Conservation (phyloP, 2,113 vertebrate genomes). For the Psilopogon haemacephalus region DNA sequence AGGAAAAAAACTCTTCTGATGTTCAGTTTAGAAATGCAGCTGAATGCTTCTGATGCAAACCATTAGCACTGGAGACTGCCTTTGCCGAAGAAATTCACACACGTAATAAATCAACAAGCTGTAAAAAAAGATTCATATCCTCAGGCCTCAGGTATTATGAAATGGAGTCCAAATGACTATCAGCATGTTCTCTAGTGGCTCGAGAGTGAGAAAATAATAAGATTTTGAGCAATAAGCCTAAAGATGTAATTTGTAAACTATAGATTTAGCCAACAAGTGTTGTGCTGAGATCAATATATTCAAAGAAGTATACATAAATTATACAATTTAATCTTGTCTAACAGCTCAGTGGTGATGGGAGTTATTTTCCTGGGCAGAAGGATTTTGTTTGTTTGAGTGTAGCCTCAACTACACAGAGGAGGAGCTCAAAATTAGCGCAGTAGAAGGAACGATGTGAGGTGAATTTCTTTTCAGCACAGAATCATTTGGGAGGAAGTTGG, state of each 20-base stretch:
- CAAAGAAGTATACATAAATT: constrained; percentile 16
- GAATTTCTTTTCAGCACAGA: neutral
- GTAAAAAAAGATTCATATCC: neutral
- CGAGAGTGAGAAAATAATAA: neutral
- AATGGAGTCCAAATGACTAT: neutral
- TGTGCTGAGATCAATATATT: constrained; percentile 4
- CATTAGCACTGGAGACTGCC: neutral
- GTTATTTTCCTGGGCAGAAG: neutral
- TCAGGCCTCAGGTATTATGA: neutral
- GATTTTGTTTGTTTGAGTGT: neutral
- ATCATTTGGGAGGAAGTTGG: too few relatives aligned
- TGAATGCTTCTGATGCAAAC: neutral
- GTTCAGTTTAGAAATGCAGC: neutral
- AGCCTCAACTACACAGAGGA: neutral
- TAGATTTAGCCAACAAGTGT: neutral
- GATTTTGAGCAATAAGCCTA: neutral
- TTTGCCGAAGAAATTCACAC: neutral
- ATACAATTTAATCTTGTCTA: neutral
- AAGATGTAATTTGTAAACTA: neutral
- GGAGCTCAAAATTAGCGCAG: neutral
- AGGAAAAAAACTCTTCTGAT: neutral
- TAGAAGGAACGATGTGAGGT: neutral
- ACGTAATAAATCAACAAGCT: neutral
- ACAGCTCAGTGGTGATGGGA: neutral
- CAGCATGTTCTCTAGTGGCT: neutral